Evolutionary conservation across 2,888 invertebrate genomes (phyloP), one percentile per base, ranked within the genome.

Genomic region (Melitaea athalia): DNA sequence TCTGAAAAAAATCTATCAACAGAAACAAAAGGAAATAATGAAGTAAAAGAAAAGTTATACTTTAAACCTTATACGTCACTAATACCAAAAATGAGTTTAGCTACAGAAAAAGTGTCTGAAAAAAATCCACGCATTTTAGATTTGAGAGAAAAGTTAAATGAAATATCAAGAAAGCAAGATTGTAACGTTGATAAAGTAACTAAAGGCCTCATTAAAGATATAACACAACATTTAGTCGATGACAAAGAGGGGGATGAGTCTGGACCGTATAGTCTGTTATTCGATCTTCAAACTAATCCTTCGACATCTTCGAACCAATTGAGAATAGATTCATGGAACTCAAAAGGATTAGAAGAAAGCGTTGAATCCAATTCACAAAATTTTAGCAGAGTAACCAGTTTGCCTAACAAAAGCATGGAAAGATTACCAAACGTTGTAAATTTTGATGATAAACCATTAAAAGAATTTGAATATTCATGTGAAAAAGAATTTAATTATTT

Each of bases 181-280:
- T 80, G 84, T 52, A 87, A 82, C 73, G 90, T 92, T 66, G 85
- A 91, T 77, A 87, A 90, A 72, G 84, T 88, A 77, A 88, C 87
- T 3, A 93, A 91, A 80, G 85, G 89, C 67, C 77, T 91, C 53
- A 84, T 92, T 15, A 89, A 92, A 71, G 90, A 89, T 74, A 87
- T 91, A 65, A 89, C 91, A 33, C 92, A 92, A 75, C 85, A 85
- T 67, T 77, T 92, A 63, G 88, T 85, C 59, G 92, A 92, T 74
- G 89, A 91, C 72, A 91, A 89, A 79, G 87, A 88, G 65, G 85
- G 85, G 61, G 89, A 91, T 73, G 90, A 90, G 71, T 94, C 94
- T 24, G 95, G 94, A 67, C 94, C 95, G 5, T 94, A 94, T 76
- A 94, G 94, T 77, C 89, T 94, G 73, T 84, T 95, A 55, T 94